These are phyloP conservation scores for Corythaeola cristata DNA, from an alignment of 2,113 vertebrate species.

Conservation along the genomic window DNA sequence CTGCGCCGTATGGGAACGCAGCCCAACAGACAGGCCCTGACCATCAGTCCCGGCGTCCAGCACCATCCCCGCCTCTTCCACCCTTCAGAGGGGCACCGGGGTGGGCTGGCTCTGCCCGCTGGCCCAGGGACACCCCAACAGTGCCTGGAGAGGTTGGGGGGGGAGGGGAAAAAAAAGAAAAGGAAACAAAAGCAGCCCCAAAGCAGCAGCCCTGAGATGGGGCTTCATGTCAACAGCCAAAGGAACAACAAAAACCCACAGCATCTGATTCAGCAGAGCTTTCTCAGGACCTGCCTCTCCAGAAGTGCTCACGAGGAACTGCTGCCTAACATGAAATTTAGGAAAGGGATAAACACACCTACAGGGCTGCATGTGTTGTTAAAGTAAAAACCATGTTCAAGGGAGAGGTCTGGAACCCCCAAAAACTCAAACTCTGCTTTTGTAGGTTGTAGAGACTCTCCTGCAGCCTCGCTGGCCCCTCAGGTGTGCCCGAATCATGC, in stretches of 20 bases:
- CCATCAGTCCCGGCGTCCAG: neutral
- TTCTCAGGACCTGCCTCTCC: neutral
- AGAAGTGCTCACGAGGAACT: fast-evolving
- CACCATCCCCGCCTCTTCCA: neutral
- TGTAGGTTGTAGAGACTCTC: neutral
- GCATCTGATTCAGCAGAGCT: neutral
- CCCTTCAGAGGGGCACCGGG: fast-evolving
- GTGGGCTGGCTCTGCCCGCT: neutral
- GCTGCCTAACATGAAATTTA: fast-evolving
- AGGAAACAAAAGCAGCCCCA: neutral
- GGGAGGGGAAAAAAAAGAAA: neutral
- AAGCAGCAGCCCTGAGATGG: neutral
- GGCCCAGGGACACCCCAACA: fast-evolving
- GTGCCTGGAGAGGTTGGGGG: neutral
- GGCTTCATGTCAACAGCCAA: neutral
- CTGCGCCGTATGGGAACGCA: fast-evolving
- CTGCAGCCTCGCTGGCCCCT: neutral
- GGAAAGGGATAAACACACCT: fast-evolving
- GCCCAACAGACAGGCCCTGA: neutral
- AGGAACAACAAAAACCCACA: neutral
- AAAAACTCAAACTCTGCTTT: neutral
- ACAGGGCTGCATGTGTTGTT: fast-evolving
- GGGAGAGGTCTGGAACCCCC: neutral
- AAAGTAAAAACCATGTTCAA: neutral
- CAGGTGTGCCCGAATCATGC: neutral